Evolutionary conservation across 2,113 vertebrate species (phyloP), one percentile per base, ranked within the genome.

Genomic region (Cygnus atratus): DNA sequence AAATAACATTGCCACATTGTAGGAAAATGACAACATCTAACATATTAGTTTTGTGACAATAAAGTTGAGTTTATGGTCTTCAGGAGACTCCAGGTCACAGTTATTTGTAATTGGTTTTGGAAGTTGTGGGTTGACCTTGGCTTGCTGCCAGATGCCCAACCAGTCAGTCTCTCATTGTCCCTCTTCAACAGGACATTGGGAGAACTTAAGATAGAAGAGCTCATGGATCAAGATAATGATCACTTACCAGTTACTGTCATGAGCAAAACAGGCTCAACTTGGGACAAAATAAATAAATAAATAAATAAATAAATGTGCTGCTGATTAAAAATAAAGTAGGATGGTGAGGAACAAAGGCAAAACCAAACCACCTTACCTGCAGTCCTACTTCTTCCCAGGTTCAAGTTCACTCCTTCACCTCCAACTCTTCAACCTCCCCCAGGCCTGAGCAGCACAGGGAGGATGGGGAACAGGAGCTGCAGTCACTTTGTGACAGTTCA

Each of bases 301-400:
- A 50, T 50, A 63, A 82, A 71, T 16, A 74, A 46, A 48, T 84
- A 41, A 39, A 55, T 80, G 20, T 50, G 26, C 58, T 59, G 10
- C 1, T 85, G 8, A 6, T 80, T 68, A 16, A 10, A 82, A 58
- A 13, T 13, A 6, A 18, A 63, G 11, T n/a, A 71, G 26, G 11
- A 44, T 35, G 11, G 41, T 54, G 54, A 88, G 46, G 72, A 79
- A 43, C 5, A 63, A 75, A 77, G 20, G 31, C 12, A 59, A 59
- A 86, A 50, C 11, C 18, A 24, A 4, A 41, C 7, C 20, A 37
- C 7, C 4, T 76, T 15, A 39, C 6, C 0, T 0, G 8, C 70
- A 10, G 22, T 6, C 10, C 0, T 8, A 43, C 50, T 70, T 25
- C 33, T 41, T 70, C 10, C 11, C 22, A 13, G 19, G 19, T 13